phyloP scores from a whole-genome alignment of 2,113 vertebrate genomes.

The Myrmophylax atrothorax region DNA sequence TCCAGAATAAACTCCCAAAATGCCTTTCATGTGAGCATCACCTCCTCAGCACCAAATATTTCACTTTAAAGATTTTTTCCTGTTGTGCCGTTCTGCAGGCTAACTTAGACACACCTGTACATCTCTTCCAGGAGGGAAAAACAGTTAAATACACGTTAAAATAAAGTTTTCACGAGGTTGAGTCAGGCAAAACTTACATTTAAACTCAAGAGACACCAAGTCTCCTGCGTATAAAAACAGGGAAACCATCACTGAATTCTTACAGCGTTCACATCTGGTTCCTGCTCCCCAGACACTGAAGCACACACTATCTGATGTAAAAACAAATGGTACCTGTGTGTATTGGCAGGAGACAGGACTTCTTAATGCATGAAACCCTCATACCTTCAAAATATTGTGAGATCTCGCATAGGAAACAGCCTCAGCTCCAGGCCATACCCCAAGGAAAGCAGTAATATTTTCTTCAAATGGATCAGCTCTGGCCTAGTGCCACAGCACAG shows the following conservation, averaged over 20 bases:
- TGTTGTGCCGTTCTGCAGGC: not conserved
- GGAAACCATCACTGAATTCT: not conserved
- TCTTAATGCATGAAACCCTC: not conserved
- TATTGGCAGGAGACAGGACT: not conserved
- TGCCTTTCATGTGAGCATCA: not conserved
- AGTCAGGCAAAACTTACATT: not conserved
- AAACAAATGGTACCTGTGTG: not conserved
- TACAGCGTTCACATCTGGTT: not conserved
- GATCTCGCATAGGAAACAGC: not conserved
- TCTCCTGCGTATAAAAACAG: not conserved
- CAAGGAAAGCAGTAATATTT: not conserved
- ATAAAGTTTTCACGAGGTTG: not conserved
- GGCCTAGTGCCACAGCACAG: not conserved
- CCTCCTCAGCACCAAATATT: not conserved
- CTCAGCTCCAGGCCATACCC: not conserved
- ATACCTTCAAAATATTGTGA: not conserved
- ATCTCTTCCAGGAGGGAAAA: not conserved
- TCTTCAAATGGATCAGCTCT: not conserved
- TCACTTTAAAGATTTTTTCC: not conserved
- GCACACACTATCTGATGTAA: not conserved
- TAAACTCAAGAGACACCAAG: not conserved
- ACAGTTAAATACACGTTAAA: not conserved
- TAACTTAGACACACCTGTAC: not conserved
- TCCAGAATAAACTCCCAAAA: not conserved
- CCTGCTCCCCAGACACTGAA: not conserved